Evolutionary conservation across 2,888 invertebrate genomes (phyloP).

Genomic region (Coenonympha glycerion): DNA sequence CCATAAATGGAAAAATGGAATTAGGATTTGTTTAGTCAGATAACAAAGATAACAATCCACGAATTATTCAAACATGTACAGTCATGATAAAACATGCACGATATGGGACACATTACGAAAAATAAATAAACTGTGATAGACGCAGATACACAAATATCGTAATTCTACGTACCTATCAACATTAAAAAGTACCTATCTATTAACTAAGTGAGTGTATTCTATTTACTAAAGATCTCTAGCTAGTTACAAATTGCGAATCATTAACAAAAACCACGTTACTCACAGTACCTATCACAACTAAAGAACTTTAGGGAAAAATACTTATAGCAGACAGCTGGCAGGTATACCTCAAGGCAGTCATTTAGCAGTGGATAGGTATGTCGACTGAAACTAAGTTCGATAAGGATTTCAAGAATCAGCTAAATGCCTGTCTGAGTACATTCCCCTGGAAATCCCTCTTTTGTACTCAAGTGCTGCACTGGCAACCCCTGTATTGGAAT

Average conservation of each 20-base stretch:
- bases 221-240: too few relatives aligned
- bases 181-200: too few relatives aligned
- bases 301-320: not conserved
- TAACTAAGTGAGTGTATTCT: too few relatives aligned
- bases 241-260: too few relatives aligned
- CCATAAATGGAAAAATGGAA: too few relatives aligned
- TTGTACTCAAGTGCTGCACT: constrained; percentile 48
- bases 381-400: constrained; percentile 15
- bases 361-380: not conserved
- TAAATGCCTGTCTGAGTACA: constrained; percentile 39
- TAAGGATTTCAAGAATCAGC: constrained; percentile 33
- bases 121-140: constrained; percentile 15
- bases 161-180: too few relatives aligned
- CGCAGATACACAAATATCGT: not conserved
- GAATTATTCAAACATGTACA: constrained; percentile 33
- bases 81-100: constrained; percentile 43
- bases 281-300: not conserved
- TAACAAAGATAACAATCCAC: constrained; percentile 19
- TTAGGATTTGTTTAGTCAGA: constrained; percentile 14
- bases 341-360: constrained; percentile 9
- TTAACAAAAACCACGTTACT: too few relatives aligned
- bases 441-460: constrained; percentile 53
- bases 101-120: constrained; percentile 30
- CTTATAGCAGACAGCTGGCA: not conserved
- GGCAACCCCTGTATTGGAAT: constrained; percentile 59